Percentiles rank a stretch among this genome's conserved stretches.
Conservation (phyloP, 2,113 vertebrate genomes). For the Sprattus sprattus region DNA sequence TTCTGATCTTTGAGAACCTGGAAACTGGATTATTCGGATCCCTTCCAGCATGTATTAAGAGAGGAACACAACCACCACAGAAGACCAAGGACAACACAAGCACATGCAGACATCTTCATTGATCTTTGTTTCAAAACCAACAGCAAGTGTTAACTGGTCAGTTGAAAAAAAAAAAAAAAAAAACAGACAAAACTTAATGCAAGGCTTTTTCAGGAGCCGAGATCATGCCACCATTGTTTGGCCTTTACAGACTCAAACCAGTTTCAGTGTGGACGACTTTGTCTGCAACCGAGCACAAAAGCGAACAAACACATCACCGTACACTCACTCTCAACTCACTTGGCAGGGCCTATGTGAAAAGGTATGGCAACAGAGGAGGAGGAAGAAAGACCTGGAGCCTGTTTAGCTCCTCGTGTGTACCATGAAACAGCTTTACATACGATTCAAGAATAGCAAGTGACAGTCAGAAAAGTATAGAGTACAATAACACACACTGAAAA, state of each 20-base stretch:
- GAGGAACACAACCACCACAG: background rate
- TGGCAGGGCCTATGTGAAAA: background rate
- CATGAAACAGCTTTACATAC: constrained; percentile 10
- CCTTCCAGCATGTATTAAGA: background rate
- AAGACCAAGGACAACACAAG: background rate
- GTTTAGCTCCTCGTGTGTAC: background rate
- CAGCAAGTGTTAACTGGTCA: constrained; percentile 14
- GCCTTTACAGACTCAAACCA: background rate
- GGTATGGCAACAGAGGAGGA: background rate
- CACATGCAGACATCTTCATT: constrained; percentile 16
- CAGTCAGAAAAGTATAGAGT: background rate
- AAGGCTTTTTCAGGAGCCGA: background rate
- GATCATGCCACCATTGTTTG: background rate
- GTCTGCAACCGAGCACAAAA: background rate
- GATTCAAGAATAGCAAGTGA: background rate
- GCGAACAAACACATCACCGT: background rate
- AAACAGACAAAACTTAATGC: background rate
- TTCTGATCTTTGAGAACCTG: no score
- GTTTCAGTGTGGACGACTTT: constrained; percentile 14
- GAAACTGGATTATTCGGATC: no score
- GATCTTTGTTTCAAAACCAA: constrained; percentile 15
- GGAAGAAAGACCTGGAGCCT: background rate
- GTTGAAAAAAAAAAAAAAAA: background rate
- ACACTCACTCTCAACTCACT: background rate
- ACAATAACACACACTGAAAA: background rate